Base-by-base conservation (phyloP, 2,888 invertebrate genomes). In the Iphiclides podalirius region DNA sequence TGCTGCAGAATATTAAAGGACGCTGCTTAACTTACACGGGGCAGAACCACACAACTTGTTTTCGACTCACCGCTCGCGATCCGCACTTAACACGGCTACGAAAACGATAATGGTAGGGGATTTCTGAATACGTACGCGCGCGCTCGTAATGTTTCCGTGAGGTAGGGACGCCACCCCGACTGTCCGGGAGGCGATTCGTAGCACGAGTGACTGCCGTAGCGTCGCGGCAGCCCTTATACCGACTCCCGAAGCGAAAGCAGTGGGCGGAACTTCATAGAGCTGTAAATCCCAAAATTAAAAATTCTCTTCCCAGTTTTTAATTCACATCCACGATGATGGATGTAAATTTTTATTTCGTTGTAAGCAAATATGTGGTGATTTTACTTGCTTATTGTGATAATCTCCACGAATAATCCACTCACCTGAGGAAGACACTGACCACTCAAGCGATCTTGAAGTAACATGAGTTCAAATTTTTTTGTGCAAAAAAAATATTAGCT, bases 81-180 rank as follows among this genome's bases (percentile, higher is more conserved):
- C 11, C 40, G 13, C 50, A 50, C 44, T 31, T 39, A 38, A 40
- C 36, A 50, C 50, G 28, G 20, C 17, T 11, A 28, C n/a, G 11
- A 35, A 35, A 47, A 26, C n/a, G 40, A 40, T 15, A 9, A 40
- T 45, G 36, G 45, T 45, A 44, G 44, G 36, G 44, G 40, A 13
- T 23, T 39, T 13, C 26, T 16, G 11, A 61, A 79, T 84, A 86
- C 84, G 66, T 85, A 85, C 84, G 80, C 83, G 78, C 82, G 84
- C 82, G 82, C 74, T 81, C 61, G 70, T 67, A 58, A 66, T 51
- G 59, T 66, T 63, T 60, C 59, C 67, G 60, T 55, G 54, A 49
- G n/a, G 37, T 41, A 59, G 59, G 58, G 60, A 60, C 66, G 78
- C 74, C 70, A 71, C 63, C 81, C 83, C 84, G 79, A 70, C 65